Evolutionary conservation across 2,113 vertebrate genomes (phyloP).

Genomic region (Gobiocypris rarus): DNA sequence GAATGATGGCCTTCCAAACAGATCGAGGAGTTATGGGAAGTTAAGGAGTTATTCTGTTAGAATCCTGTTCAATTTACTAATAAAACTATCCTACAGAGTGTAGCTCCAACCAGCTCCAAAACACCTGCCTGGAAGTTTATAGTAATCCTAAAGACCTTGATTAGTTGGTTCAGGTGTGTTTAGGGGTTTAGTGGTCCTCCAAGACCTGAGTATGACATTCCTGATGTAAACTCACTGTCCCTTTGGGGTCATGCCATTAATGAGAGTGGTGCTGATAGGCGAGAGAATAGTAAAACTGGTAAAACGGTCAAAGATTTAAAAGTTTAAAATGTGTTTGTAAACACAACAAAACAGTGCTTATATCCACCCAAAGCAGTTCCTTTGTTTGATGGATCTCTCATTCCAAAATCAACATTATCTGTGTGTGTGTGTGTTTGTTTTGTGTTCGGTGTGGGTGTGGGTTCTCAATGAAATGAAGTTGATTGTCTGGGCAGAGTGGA

Average conservation of each 20-base stretch:
- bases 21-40: no score
- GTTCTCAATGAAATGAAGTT: neutral
- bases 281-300: neutral
- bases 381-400: neutral
- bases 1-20: neutral
- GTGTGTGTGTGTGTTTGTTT: constrained; percentile 11
- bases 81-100: no score
- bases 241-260: neutral
- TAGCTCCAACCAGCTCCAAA: no score
- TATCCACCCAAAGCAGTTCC: neutral
- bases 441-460: constrained; percentile 28
- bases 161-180: no score
- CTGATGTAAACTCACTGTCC: no score
- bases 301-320: neutral
- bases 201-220: no score
- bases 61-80: no score
- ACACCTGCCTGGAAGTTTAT: no score
- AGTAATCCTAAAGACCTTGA: no score
- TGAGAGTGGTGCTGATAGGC: neutral
- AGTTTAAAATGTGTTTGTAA: neutral
- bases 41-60: no score
- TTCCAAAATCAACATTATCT: constrained; percentile 15
- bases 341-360: neutral
- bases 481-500: no score
- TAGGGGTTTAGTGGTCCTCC: no score